phyloP scores from a whole-genome alignment of 2,797 vertebrate species.

The Hemitrygon akajei region DNA sequence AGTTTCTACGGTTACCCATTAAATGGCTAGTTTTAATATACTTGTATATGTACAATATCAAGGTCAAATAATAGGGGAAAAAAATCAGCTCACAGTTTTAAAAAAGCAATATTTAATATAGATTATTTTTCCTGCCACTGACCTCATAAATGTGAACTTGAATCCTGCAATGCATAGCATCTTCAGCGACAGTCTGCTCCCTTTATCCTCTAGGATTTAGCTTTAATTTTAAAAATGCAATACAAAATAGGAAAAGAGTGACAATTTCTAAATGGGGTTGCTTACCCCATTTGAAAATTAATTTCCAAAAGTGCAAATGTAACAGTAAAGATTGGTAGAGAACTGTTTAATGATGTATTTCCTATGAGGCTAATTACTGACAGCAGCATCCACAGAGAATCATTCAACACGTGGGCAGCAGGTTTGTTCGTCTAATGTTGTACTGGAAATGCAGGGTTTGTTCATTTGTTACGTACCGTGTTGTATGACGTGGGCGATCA shows the following conservation, averaged over 20 bases:
- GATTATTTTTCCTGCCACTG: not conserved
- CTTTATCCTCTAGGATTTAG: not conserved
- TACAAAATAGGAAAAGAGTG: not conserved
- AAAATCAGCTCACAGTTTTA: not conserved
- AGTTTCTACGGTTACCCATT: conserved; percentile 37
- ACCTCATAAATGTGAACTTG: not conserved
- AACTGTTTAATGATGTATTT: not conserved
- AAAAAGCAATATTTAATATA: conserved; percentile 9
- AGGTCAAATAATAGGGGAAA: conserved; percentile 28
- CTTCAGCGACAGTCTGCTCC: not conserved
- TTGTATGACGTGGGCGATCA: no score
- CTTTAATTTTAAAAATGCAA: not conserved
- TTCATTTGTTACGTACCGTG: no score
- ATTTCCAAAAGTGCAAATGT: not conserved
- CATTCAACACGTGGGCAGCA: not conserved
- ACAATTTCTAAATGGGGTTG: not conserved
- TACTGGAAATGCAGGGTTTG: not conserved
- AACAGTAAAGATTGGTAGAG: not conserved
- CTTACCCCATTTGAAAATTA: not conserved
- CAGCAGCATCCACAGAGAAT: not conserved
- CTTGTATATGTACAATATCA: conserved; percentile 33
- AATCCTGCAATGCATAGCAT: not conserved
- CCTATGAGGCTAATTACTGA: not conserved
- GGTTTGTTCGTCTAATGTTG: not conserved
- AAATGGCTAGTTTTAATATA: conserved; percentile 24